Evolutionary conservation across 2,797 vertebrate species (phyloP), one percentile per base, ranked within the genome.

Genomic region (Distichodus sexfasciatus): DNA sequence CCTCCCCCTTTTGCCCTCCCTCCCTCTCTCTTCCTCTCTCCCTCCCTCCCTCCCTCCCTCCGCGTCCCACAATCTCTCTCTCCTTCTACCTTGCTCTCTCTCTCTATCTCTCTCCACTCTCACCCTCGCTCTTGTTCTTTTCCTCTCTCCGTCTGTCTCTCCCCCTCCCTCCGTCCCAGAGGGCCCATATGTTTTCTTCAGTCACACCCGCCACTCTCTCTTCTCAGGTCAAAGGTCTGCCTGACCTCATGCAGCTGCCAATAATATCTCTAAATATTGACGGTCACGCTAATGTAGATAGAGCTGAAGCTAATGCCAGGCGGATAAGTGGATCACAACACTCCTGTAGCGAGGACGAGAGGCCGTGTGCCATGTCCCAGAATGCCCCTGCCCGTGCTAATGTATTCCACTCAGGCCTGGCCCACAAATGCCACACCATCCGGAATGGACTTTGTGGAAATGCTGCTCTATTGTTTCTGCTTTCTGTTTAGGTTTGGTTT

Each of bases 131-230:
- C 11, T 55, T 9, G 17, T 2, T 48, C 38, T 46, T 23, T 46
- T 26, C 38, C 6, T 43, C 46, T 5, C 21, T 35, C 11, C 44
- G 21, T 57, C 46, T 59, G 17, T 64, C 46, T 35, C 31, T 33
- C 28, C 11, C 33, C 28, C 7, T 19, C 47, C 47, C 12, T 1
- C 14, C 75, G 51, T 61, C 40, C 58, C 44, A 6, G 19, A 66
- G 69, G 62, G 51, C 29, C 72, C 79, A 79, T 79, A 66, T 81
- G 79, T 76, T 81, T 79, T 31, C 66, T 77, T 77, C 77, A 75
- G 76, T 73, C 70, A 71, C 64, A 63, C 69, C 43, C 15, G 29
- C 28, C 10, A 26, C 35, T 64, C 23, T 64, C 44, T 64, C 62
- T 66, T 17, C 24, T 35, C 15, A 2, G 72, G 79, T 76, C 76